These are phyloP conservation scores for Channallabes apus DNA, from an alignment of 2,797 vertebrate species.

Conservation along the genomic window DNA sequence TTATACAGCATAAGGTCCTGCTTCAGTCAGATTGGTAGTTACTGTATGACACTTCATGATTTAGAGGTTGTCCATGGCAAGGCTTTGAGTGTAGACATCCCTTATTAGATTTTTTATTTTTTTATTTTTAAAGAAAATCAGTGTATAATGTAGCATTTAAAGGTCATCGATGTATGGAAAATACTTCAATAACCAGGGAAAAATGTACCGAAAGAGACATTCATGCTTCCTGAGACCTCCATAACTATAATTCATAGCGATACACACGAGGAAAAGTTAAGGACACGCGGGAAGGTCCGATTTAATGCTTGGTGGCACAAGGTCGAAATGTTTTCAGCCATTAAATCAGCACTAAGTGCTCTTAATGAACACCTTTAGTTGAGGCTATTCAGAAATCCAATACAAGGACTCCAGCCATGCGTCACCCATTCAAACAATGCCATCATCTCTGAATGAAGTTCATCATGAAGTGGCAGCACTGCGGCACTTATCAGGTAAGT, in stretches of 20 bases:
- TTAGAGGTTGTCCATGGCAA: conserved; percentile 31
- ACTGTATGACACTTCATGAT: conserved; percentile 36
- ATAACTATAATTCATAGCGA: conserved; percentile 46
- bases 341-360: conserved; percentile 51
- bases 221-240: conserved; percentile 21
- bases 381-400: conserved; percentile 44
- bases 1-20: not conserved
- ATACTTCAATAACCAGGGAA: conserved; percentile 44
- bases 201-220: conserved; percentile 34
- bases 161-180: conserved; percentile 33
- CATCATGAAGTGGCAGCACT: conserved; percentile 48
- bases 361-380: conserved; percentile 51
- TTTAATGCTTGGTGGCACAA: conserved; percentile 43
- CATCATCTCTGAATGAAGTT: conserved; percentile 58
- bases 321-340: conserved; percentile 37
- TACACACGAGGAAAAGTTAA: conserved; percentile 50
- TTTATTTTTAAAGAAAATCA: conserved; percentile 5
- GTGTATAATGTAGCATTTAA: conserved; percentile 40
- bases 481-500: conserved; percentile 58
- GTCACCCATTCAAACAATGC: conserved; percentile 56
- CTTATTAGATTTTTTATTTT: conserved; percentile 29
- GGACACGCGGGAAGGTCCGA: conserved; percentile 30
- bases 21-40: conserved; percentile 27
- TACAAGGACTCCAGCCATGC: conserved; percentile 41
- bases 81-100: conserved; percentile 9